Percentiles rank a stretch among this genome's conserved stretches.
Evolutionary conservation across 2,797 vertebrate genomes (phyloP).

Genomic region (Danio tinwini): DNA sequence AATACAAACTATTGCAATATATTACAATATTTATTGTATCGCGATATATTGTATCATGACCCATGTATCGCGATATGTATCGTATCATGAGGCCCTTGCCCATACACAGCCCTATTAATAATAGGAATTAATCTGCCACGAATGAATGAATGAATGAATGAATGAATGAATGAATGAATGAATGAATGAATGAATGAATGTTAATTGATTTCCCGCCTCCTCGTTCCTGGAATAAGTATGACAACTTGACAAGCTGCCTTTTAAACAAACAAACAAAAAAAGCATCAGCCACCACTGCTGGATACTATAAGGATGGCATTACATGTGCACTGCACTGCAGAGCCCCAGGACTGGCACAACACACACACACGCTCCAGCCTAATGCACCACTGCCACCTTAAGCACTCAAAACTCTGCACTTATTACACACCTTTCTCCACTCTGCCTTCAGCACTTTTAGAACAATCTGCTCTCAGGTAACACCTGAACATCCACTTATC

Average conservation of each 20-base stretch:
- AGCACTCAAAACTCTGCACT: conserved; percentile 15
- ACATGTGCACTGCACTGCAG: neutral
- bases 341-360: neutral
- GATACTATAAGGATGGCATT: neutral
- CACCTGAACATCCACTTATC: conserved; percentile 19
- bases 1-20: no score
- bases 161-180: no score
- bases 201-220: no score
- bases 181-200: no score
- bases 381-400: conserved; percentile 20
- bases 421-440: conserved; percentile 11
- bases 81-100: no score
- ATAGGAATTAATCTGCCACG: no score
- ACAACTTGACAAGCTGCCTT: neutral
- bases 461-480: conserved; percentile 17
- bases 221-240: neutral
- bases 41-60: no score
- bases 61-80: no score
- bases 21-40: no score
- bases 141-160: no score
- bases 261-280: neutral
- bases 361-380: neutral
- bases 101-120: no score
- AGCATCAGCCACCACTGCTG: neutral
- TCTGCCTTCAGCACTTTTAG: conserved; percentile 24